Conservation (phyloP, 2,888 invertebrate species). For the Oconnorella tubifera region DNA sequence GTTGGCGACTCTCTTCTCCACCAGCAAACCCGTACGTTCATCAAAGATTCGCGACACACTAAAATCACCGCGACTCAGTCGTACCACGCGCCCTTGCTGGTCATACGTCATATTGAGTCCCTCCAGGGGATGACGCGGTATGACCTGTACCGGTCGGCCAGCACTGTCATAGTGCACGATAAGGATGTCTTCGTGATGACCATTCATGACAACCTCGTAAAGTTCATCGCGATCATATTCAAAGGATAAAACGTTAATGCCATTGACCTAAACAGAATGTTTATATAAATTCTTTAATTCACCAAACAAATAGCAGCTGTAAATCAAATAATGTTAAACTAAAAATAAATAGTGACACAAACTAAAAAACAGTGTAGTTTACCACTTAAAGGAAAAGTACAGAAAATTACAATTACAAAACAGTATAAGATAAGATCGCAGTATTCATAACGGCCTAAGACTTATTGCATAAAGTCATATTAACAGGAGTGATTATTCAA, state of each 20-base stretch:
- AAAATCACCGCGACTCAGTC: slow-evolving; percentile 81
- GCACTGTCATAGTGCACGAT: slow-evolving; percentile 86
- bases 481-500: too few relatives aligned
- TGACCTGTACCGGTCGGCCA: slow-evolving; percentile 69
- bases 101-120: slow-evolving; percentile 87
- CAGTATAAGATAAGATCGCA: too few relatives aligned
- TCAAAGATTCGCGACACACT: slow-evolving; percentile 23
- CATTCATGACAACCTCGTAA: slow-evolving; percentile 83
- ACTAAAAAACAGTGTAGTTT: not conserved
- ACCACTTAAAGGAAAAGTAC: too few relatives aligned
- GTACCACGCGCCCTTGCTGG: slow-evolving; percentile 69
- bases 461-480: too few relatives aligned
- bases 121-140: slow-evolving; percentile 59
- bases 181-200: slow-evolving; percentile 75
- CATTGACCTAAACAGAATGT: slow-evolving; percentile 70
- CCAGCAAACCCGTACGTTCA: slow-evolving; percentile 62
- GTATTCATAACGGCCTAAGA: too few relatives aligned
- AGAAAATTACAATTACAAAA: too few relatives aligned
- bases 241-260: slow-evolving; percentile 81
- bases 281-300: not conserved
- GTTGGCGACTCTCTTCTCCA: slow-evolving; percentile 81
- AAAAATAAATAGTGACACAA: not conserved
- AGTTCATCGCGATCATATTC: slow-evolving; percentile 89
- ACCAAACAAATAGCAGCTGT: too few relatives aligned
- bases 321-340: too few relatives aligned